These are phyloP conservation scores for Orchesella cincta DNA, from an alignment of 1,140 invertebrate species.

Conservation along the genomic window DNA sequence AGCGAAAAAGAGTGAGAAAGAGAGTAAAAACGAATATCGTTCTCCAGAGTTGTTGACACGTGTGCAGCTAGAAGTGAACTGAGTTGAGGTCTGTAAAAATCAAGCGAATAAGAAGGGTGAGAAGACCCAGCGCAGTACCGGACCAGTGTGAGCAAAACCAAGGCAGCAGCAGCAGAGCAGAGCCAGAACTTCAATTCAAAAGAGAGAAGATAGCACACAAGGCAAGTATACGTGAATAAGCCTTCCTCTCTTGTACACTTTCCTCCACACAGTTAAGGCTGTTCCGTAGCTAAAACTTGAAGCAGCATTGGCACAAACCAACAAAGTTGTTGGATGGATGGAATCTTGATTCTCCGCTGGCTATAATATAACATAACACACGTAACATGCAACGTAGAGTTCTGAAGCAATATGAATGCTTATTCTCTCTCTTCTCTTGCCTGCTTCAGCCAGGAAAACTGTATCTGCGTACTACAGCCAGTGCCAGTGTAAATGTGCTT, in stretches of 20 bases:
- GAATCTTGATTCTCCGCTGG: no score
- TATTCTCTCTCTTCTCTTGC: not conserved
- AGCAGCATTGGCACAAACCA: no score
- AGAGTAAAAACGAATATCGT: not conserved
- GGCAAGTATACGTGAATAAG: no score
- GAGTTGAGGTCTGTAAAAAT: not conserved
- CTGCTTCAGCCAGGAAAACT: not conserved
- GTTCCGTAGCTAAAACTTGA: no score
- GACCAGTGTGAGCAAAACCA: not conserved
- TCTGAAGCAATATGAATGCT: no score
- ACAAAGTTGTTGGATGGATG: no score
- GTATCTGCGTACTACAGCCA: not conserved
- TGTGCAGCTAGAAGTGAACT: not conserved
- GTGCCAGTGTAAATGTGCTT: no score
- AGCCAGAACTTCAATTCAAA: not conserved
- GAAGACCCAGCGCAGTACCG: not conserved
- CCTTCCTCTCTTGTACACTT: no score
- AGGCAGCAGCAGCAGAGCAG: not conserved
- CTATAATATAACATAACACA: no score
- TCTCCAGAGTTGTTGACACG: conserved; percentile 18
- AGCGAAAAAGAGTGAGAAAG: not conserved
- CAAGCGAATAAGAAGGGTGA: not conserved
- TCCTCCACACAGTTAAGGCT: no score
- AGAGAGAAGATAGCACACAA: not conserved
- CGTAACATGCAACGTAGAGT: no score